phyloP scores from a whole-genome alignment of 2,113 vertebrate species.

The Cyprinodon variegatus region DNA sequence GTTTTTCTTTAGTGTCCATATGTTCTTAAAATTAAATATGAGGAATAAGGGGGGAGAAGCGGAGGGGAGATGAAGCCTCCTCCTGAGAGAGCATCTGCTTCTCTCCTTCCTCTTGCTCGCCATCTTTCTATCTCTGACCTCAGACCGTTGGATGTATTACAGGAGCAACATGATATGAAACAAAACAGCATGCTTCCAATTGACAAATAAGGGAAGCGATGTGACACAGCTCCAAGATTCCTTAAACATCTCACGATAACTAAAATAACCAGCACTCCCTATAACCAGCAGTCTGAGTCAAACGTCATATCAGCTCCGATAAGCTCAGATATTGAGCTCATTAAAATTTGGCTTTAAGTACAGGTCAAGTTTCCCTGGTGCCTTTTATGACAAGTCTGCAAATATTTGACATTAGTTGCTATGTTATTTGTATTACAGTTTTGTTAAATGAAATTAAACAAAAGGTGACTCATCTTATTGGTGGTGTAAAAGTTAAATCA shows the following conservation, averaged over 20 bases:
- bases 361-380: constrained; percentile 21
- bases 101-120: constrained; percentile 54
- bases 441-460: constrained; percentile 25
- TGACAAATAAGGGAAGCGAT: constrained; percentile 61
- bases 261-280: constrained; percentile 8
- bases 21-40: constrained; percentile 64
- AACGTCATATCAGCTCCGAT: constrained; percentile 27
- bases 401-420: constrained; percentile 17
- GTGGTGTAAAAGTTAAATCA: not conserved
- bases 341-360: constrained; percentile 20
- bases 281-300: constrained; percentile 27
- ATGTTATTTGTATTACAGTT: constrained; percentile 23
- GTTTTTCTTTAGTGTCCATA: constrained; percentile 68
- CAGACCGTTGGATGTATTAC: constrained; percentile 63
- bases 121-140: constrained; percentile 58
- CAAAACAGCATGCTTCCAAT: constrained; percentile 39
- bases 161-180: constrained; percentile 64
- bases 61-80: constrained; percentile 65
- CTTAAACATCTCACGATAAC: constrained; percentile 44
- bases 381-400: constrained; percentile 6
- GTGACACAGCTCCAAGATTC: constrained; percentile 36
- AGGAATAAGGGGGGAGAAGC: constrained; percentile 38
- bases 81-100: constrained; percentile 80
- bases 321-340: constrained; percentile 14
- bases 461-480: not conserved